phyloP scores from a whole-genome alignment of 2,797 vertebrate genomes.

The Clarias fuscus region DNA sequence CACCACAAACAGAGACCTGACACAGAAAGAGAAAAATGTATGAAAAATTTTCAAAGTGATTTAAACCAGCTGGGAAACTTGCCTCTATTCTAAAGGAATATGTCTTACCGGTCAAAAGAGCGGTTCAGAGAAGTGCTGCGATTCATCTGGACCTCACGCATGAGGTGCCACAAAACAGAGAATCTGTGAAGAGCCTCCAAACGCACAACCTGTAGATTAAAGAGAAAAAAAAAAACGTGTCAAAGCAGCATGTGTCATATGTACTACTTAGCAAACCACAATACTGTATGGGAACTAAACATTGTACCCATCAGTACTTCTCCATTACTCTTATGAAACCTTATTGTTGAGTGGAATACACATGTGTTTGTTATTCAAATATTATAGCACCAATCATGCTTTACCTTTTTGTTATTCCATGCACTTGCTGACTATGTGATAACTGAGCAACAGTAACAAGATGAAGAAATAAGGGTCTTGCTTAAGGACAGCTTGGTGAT shows the following conservation, averaged over 20 bases:
- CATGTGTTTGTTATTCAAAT: too few species aligned
- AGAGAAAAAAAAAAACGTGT: background rate
- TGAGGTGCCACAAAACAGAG: conserved; percentile 97
- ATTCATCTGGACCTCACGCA: conserved; percentile 88
- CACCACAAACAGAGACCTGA: conserved; percentile 93
- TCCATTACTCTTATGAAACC: background rate
- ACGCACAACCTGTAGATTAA: conserved; percentile 73
- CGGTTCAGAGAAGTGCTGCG: conserved; percentile 87
- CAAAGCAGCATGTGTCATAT: background rate
- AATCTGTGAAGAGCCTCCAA: conserved; percentile 93
- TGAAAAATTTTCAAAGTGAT: background rate
- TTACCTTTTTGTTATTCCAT: background rate
- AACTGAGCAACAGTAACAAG: background rate
- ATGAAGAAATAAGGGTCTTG: background rate
- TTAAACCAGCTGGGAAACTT: background rate
- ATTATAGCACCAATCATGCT: background rate
- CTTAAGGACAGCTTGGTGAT: background rate
- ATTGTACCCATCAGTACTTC: background rate
- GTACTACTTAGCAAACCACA: background rate
- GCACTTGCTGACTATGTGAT: background rate
- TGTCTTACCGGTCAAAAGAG: conserved; percentile 91
- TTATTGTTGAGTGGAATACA: background rate
- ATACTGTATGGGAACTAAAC: background rate
- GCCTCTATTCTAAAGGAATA: background rate
- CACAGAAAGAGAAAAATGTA: conserved; percentile 18